Evolutionary conservation across 2,113 vertebrate genomes (phyloP).

Genomic region (Turnix velox): DNA sequence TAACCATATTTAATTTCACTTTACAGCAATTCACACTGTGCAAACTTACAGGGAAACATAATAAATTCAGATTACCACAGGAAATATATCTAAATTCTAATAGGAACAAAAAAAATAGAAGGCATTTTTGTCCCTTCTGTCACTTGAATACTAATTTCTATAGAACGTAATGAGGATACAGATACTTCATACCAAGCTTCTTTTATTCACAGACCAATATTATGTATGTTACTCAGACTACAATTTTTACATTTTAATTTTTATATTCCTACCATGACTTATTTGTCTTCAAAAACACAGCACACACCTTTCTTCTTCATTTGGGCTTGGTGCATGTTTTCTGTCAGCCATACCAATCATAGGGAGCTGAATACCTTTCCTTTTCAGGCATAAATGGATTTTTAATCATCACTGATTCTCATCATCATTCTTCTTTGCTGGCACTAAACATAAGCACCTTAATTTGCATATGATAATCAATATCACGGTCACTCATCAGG

Average conservation of each 20-base stretch:
- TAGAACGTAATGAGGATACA: background rate
- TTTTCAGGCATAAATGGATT: background rate
- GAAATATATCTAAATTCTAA: conserved; percentile 13
- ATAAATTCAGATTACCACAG: conserved; percentile 11
- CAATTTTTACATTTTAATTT: background rate
- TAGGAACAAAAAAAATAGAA: conserved; percentile 30
- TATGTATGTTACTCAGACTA: background rate
- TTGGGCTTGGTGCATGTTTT: background rate
- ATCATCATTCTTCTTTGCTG: background rate
- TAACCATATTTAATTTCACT: conserved; percentile 13
- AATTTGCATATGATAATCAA: conserved; percentile 19
- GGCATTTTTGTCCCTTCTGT: background rate
- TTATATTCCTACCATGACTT: background rate
- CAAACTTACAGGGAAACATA: conserved; percentile 1
- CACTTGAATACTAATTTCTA: background rate
- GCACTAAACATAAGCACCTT: background rate
- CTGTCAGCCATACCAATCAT: background rate
- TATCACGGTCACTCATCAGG: conserved; percentile 20
- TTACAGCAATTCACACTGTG: background rate
- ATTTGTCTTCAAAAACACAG: conserved; percentile 7
- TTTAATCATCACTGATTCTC: background rate
- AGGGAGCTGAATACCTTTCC: background rate
- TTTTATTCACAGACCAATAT: background rate
- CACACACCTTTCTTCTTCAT: background rate
- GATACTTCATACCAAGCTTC: background rate